Evolutionary conservation across 2,888 invertebrate genomes (phyloP), one percentile per base, ranked within the genome.

Genomic region (Lasioglossum calceatum): DNA sequence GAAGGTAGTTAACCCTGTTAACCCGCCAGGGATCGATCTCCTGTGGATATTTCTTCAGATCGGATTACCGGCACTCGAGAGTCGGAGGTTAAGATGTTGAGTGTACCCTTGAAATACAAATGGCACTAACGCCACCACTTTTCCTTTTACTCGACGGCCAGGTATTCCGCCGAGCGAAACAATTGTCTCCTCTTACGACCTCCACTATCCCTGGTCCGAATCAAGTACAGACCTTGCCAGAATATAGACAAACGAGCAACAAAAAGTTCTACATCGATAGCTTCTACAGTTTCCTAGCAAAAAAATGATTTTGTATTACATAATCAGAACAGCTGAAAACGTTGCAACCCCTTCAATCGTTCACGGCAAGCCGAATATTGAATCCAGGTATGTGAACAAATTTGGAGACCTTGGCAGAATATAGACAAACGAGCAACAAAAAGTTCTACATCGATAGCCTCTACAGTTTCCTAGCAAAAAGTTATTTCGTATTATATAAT

Each of bases 1-100:
- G 89, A 89, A 88, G 83, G 90, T 89, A 92, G 92, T 93, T 93
- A 93, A 93, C 92, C 91, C 88, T 92, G 89, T 93, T 93, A 92
- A 92, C 84, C 81, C 67, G 84, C 42, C 73, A 86, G 84, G 88
- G 84, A 89, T 87, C 92, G 87, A 88, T 84, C 86, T 75, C 27
- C 79, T 75, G 79, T 77, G 76, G 87, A 88, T 91, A 88, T 85
- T 85, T 80, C 86, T 83, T 77, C 80, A 91, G 91, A 92, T 92
- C 92, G 87, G 82, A 89, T 92, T 92, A 88, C 91, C 87, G 71
- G 72, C 77, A 75, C 78, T 82, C 81, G 81, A 86, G 84, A 84
- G 83, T 47, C 79, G 83, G 75, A 78, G 88, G 88, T 91, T 92
- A 91, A 91, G 91, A 89, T 92, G 91, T 91, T 89, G 89, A 91